Base-by-base conservation (phyloP, 1,140 invertebrate species). In the Helicoverpa zea region DNA sequence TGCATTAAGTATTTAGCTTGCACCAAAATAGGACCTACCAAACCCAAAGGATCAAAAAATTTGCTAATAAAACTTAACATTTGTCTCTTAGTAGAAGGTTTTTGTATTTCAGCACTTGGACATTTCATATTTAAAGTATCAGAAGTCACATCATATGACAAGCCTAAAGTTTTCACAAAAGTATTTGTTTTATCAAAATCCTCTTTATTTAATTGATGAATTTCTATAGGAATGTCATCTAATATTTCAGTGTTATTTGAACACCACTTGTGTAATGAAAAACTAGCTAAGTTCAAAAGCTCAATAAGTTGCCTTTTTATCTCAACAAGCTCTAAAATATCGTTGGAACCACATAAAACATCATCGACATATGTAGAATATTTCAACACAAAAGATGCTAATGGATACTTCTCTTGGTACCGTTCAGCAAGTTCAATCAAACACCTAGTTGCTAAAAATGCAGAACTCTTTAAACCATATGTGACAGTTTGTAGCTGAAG, bases 391-490 rank as follows among this genome's bases (percentile, higher is more conserved):
- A 4, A 3, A 52, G 10, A 3, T 4, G 10, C 51, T 13, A 12
- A 12, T 12, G 51, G 51, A 13, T 12, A 52, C 2, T 13, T 13
- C 0, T 52, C 12, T 52, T 52, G 12, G 12, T 14, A 52, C n/a
- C 16, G 9, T 23, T 18, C 7, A 18, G 58, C 58, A 11, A 61
- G 16, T 30, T 61, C 58, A 61, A 23, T 10, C 29, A 61, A 61
- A 61, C 58, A 61, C 16, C 58, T 61, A 10, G 58, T 61, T 30
- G 58, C 58, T 13, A 61, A 23, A 10, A 5, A 61, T 4, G 58
- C 5, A 18, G 58, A 61, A 23, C 58, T 61, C n/a, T 61, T 61
- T 5, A 61, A n/a, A 61, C 58, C 58, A 61, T 61, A 61, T 4
- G 16, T 61, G 11, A 61, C 58, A 61, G 58, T 61, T 7, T 18